Percentiles rank a stretch among this genome's conserved stretches.
phyloP scores from a whole-genome alignment of 2,113 vertebrate species.

The Scomber colias region DNA sequence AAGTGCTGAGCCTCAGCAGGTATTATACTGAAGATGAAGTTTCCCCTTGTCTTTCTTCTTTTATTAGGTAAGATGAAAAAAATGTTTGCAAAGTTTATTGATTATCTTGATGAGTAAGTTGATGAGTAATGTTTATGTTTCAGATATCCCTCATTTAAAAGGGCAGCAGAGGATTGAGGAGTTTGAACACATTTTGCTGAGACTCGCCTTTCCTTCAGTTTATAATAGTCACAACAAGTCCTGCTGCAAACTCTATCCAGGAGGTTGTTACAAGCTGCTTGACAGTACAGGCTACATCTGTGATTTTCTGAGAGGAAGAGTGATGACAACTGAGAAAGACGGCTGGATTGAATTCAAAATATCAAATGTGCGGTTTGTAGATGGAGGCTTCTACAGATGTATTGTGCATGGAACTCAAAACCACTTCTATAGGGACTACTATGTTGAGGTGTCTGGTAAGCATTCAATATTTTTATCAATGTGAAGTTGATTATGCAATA shows the following conservation, averaged over 20 bases:
- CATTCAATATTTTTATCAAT: background rate
- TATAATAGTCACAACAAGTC: slow-evolving; percentile 69
- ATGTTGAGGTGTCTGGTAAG: slow-evolving; percentile 75
- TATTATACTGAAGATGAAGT: slow-evolving; percentile 67
- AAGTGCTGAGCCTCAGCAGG: slow-evolving; percentile 5
- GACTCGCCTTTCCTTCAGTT: slow-evolving; percentile 53
- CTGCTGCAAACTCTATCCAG: slow-evolving; percentile 76
- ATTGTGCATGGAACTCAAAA: slow-evolving; percentile 26
- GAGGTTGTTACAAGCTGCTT: slow-evolving; percentile 62
- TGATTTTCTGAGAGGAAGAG: slow-evolving; percentile 68
- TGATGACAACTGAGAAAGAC: slow-evolving; percentile 42
- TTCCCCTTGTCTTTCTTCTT: slow-evolving; percentile 60
- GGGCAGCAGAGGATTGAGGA: slow-evolving; percentile 62
- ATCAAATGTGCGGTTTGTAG: slow-evolving; percentile 51
- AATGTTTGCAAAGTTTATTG: background rate
- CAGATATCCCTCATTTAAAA: slow-evolving; percentile 59
- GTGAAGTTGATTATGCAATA: background rate
- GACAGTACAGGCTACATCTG: slow-evolving; percentile 65
- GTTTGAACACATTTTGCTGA: slow-evolving; percentile 66
- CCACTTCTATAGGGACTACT: slow-evolving; percentile 60
- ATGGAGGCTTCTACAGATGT: slow-evolving; percentile 81
- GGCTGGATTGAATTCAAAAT: slow-evolving; percentile 77
- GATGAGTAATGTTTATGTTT: slow-evolving; percentile 3
- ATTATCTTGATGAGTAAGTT: background rate
- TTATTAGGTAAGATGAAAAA: slow-evolving; percentile 55